These are phyloP conservation scores for Aleiodes leptofemur DNA, from an alignment of 2,888 invertebrate genomes.

Conservation along the genomic window DNA sequence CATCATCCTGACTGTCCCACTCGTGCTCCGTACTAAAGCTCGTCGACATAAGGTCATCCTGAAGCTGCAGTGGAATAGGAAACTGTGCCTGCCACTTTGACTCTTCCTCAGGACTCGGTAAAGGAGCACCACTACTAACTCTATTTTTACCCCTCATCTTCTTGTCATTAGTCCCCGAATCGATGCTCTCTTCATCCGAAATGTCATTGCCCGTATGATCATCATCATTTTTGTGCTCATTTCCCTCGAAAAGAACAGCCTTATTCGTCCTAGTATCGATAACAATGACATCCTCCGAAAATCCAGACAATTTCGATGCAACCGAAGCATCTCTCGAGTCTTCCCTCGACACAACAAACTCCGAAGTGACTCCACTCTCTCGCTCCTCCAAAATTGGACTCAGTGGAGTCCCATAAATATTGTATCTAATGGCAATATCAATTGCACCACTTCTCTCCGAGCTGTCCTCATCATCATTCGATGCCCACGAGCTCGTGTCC, in stretches of 20 bases:
- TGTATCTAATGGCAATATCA: slow-evolving; percentile 76
- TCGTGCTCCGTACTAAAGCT: slow-evolving; percentile 79
- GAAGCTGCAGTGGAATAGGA: slow-evolving; percentile 66
- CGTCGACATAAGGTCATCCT: slow-evolving; percentile 74
- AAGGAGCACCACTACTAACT: slow-evolving; percentile 64
- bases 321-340: slow-evolving; percentile 72
- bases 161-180: slow-evolving; percentile 53
- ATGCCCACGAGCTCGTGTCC: slow-evolving; percentile 69
- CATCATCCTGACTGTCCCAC: slow-evolving; percentile 81
- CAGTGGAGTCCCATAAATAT: slow-evolving; percentile 78
- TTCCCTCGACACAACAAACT: slow-evolving; percentile 69
- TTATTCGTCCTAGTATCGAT: slow-evolving; percentile 76
- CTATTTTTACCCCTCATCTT: slow-evolving; percentile 28
- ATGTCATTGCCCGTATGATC: slow-evolving; percentile 65
- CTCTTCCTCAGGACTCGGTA: slow-evolving; percentile 73
- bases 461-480: slow-evolving; percentile 71
- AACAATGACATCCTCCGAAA: slow-evolving; percentile 74
- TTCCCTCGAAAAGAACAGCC: slow-evolving; percentile 73
- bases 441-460: slow-evolving; percentile 67
- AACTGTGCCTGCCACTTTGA: slow-evolving; percentile 69
- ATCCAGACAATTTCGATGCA: slow-evolving; percentile 64
- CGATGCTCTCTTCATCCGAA: slow-evolving; percentile 66
- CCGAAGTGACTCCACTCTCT: slow-evolving; percentile 72
- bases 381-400: slow-evolving; percentile 81
- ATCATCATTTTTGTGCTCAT: slow-evolving; percentile 50